A percentile compares a stretch with the other conserved stretches of the same genome.
phyloP scores from a whole-genome alignment of 1,140 invertebrate species.

The Conus betulinus region DNA sequence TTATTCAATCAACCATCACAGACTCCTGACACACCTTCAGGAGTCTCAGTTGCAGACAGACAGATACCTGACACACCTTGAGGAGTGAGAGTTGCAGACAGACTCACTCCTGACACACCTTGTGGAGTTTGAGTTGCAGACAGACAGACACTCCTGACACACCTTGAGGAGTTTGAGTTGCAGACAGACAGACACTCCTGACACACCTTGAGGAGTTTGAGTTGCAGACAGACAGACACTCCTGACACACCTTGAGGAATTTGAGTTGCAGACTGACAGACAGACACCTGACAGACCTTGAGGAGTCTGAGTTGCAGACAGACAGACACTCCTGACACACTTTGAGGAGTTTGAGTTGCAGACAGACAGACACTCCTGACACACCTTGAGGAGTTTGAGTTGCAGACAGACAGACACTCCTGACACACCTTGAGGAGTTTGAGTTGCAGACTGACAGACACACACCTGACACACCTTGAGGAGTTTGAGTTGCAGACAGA shows the following conservation, averaged over 20 bases:
- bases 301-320: too few species aligned
- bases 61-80: constrained; percentile 77
- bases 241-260: neutral
- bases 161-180: constrained; percentile 88
- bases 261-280: neutral
- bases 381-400: too few species aligned
- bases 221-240: constrained; percentile 77
- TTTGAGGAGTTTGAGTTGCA: constrained; percentile 88
- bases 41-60: constrained; percentile 85
- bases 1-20: constrained; percentile 69
- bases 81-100: too few species aligned
- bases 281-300: too few species aligned
- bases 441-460: constrained; percentile 77
- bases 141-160: constrained; percentile 53
- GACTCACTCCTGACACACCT: constrained; percentile 75
- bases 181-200: neutral
- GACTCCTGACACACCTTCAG: constrained; percentile 80
- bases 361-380: constrained; percentile 81
- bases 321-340: constrained; percentile 55
- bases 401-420: neutral
- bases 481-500: constrained; percentile 86
- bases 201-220: constrained; percentile 86
- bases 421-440: neutral
- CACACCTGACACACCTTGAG: constrained; percentile 80
- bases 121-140: constrained; percentile 87